A percentile compares a stretch with the other conserved stretches of the same genome.
These are phyloP conservation scores for Lingula anatina DNA, from an alignment of 2,888 invertebrate genomes.

Conservation along the genomic window DNA sequence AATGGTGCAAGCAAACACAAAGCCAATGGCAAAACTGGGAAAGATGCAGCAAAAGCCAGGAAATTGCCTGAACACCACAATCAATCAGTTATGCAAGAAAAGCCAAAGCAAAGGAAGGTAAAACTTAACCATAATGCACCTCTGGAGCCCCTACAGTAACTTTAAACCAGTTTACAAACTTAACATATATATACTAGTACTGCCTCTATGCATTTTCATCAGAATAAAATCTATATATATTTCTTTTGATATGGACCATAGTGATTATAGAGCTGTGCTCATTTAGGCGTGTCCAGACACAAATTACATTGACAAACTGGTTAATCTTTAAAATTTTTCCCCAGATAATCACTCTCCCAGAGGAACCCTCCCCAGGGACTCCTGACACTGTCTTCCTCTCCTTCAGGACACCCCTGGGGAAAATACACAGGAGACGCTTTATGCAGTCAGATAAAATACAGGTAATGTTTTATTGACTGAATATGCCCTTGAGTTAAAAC, in stretches of 20 bases:
- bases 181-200: too few relatives aligned
- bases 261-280: too few relatives aligned
- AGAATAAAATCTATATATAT: too few relatives aligned
- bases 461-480: too few relatives aligned
- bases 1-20: not conserved
- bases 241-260: too few relatives aligned
- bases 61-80: conserved; percentile 8
- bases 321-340: not conserved
- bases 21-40: conserved; percentile 2
- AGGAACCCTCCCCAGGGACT: conserved; percentile 19
- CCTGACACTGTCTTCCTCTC: conserved; percentile 15
- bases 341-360: conserved; percentile 26
- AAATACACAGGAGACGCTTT: conserved; percentile 20
- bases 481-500: too few relatives aligned
- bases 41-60: conserved; percentile 6
- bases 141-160: not conserved
- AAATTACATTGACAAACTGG: not conserved
- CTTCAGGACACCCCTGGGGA: conserved; percentile 23
- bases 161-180: too few relatives aligned
- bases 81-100: not conserved
- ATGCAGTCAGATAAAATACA: conserved; percentile 17
- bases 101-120: conserved; percentile 2
- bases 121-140: not conserved
- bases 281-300: not conserved
- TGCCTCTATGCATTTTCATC: too few relatives aligned